A percentile compares a stretch with the other conserved stretches of the same genome.
Conservation (phyloP, 2,888 invertebrate genomes). For the Heteropelma amictum region DNA sequence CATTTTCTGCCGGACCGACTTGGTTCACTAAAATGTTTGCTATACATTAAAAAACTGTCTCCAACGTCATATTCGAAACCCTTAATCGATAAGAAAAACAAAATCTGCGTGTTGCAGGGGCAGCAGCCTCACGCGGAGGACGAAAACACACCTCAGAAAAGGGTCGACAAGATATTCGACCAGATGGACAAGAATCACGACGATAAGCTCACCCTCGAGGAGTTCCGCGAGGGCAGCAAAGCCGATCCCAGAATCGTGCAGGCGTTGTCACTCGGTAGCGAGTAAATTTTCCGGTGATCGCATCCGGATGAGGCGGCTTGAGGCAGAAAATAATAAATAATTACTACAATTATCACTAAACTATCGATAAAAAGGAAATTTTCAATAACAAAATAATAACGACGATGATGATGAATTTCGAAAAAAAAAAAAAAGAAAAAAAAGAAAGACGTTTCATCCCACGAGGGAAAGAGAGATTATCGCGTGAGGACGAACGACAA, state of each 20-base stretch:
- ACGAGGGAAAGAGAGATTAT: no score
- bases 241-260: constrained; percentile 99
- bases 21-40: no score
- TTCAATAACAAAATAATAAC: background rate
- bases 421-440: background rate
- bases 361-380: constrained; percentile 10
- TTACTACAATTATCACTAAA: constrained; percentile 19
- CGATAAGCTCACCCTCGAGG: constrained; percentile 95
- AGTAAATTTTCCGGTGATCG: no score
- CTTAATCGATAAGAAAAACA: background rate
- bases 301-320: no score
- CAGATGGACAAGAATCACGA: constrained; percentile 99
- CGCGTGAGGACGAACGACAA: no score
- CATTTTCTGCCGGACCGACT: no score
- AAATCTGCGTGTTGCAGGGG: constrained; percentile 83
- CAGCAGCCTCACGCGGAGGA: constrained; percentile 93
- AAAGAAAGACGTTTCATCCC: no score
- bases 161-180: constrained; percentile 99
- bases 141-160: constrained; percentile 95
- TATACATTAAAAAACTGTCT: no score
- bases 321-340: constrained; percentile 2
- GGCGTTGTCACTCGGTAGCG: constrained; percentile 92
- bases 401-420: background rate
- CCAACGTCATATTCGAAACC: background rate
- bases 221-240: constrained; percentile 98